Evolutionary conservation across 2,797 vertebrate species (phyloP).

Genomic region (Botia almorhae): DNA sequence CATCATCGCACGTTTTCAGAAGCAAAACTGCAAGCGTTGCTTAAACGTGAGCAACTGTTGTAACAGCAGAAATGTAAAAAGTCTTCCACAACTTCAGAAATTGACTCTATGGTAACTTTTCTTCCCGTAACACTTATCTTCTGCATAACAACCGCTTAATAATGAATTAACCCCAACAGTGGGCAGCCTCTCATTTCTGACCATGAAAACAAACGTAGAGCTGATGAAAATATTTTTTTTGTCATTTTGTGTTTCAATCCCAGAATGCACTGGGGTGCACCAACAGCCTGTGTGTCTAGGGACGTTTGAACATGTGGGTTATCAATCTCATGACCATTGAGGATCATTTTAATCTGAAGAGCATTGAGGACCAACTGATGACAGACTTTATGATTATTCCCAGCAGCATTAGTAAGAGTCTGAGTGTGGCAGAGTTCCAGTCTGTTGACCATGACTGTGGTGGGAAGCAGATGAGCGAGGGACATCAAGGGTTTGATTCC

Average conservation of each 20-base stretch:
- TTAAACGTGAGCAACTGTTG: too few relatives aligned
- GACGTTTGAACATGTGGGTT: conserved; percentile 81
- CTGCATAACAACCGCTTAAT: too few relatives aligned
- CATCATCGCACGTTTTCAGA: too few relatives aligned
- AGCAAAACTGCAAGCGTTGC: too few relatives aligned
- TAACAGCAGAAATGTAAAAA: conserved; percentile 79
- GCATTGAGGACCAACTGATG: conserved; percentile 83
- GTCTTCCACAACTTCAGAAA: conserved; percentile 86
- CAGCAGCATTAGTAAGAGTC: conserved; percentile 81
- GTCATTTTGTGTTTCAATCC: too few relatives aligned
- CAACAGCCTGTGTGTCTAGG: conserved; percentile 62
- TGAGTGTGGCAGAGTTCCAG: conserved; percentile 83
- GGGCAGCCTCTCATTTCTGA: too few relatives aligned
- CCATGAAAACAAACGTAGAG: too few relatives aligned
- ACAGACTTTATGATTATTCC: conserved; percentile 86
- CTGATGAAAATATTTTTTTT: too few relatives aligned
- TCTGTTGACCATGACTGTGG: conserved; percentile 68
- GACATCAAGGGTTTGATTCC: conserved; percentile 58
- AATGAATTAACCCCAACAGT: too few relatives aligned
- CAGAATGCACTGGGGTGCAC: too few relatives aligned
- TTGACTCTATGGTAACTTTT: conserved; percentile 76
- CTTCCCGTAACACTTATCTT: conserved; percentile 61
- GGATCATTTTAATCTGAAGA: conserved; percentile 84
- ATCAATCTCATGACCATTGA: conserved; percentile 84
- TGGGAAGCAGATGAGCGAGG: conserved; percentile 52